Evolutionary conservation across 1,140 invertebrate species (phyloP), one percentile per base, ranked within the genome.

Genomic region (Brachystomella parvula): DNA sequence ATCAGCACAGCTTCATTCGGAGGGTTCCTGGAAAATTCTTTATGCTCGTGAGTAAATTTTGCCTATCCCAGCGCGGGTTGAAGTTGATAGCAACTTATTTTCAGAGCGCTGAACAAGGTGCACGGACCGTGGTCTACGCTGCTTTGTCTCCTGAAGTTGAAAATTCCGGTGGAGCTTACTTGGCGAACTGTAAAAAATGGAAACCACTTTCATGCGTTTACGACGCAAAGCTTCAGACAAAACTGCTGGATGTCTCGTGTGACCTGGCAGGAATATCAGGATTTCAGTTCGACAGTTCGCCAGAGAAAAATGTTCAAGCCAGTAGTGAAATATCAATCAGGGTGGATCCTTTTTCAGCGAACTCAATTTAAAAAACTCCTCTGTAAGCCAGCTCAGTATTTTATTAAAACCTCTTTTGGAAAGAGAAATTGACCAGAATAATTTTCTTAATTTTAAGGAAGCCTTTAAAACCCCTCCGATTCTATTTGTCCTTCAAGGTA

Each of bases 91-190:
- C 24, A 59, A n/a, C 9, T 9, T 32, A 44, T 17, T 33, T 66
- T 2, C 79, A 92, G 86, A 86, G 80, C 17, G 84, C 89, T 26
- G 82, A 84, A 70, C 79, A 89, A 77, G 91, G 90, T 21, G 87
- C 91, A 0, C 82, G 83, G 31, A 82, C 87, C 0, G 82, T 90
- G 39, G 79, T 89, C 1, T 86, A 86, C 78, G 83, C 87, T 17
- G 87, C 88, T 72, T 80, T 92, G 12, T 86, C 86, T 53, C 79
- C 83, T 56, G 78, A 84, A 24, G 76, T 92, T 21, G 85, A 90
- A 77, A 82, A 83, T 0, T 79, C 81, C 29, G 69, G 69, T 56
- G 69, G 69, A 21, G 21, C 0, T 3, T 71, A 67, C 31, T 63
- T 65, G 56, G 66, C 63, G 9, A 71, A 71, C 33, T 58, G 59